phyloP scores from a whole-genome alignment of 1,140 invertebrate genomes.

The Drosophila kanapiae region DNA sequence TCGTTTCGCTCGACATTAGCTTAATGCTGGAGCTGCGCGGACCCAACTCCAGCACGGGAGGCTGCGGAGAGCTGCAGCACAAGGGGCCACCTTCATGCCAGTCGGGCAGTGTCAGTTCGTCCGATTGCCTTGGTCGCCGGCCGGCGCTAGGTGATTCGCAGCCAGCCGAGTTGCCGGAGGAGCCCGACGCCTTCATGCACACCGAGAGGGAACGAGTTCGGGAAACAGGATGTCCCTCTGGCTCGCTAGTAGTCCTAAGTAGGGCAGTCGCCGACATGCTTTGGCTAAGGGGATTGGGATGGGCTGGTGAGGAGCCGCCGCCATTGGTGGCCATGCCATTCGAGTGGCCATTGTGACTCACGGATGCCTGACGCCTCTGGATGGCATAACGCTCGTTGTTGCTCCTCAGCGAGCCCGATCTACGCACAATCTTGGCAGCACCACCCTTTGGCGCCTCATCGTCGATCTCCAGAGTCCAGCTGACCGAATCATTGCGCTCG shows the following conservation, averaged over 20 bases:
- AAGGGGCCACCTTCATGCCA: conserved; percentile 49
- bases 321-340: conserved; percentile 42
- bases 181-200: conserved; percentile 46
- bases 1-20: conserved; percentile 73
- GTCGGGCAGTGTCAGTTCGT: conserved; percentile 31
- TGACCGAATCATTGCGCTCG: conserved; percentile 93
- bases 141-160: conserved; percentile 4
- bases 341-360: conserved; percentile 59
- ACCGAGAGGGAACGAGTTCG: conserved; percentile 80
- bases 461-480: conserved; percentile 92
- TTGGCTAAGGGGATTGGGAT: conserved; percentile 85
- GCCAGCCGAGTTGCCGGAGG: neutral
- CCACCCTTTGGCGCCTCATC: conserved; percentile 89
- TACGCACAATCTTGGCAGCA: conserved; percentile 87
- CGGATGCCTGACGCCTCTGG: conserved; percentile 84
- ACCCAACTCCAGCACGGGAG: conserved; percentile 32
- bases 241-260: conserved; percentile 53
- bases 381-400: conserved; percentile 75
- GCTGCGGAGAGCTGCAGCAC: conserved; percentile 69
- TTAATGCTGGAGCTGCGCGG: conserved; percentile 72
- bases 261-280: conserved; percentile 86
- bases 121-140: conserved; percentile 1
- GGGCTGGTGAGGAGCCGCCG: conserved; percentile 31
- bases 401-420: conserved; percentile 86
- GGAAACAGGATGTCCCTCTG: conserved; percentile 44